Evolutionary conservation across 2,797 vertebrate species (phyloP).

Genomic region (Anas georgica): DNA sequence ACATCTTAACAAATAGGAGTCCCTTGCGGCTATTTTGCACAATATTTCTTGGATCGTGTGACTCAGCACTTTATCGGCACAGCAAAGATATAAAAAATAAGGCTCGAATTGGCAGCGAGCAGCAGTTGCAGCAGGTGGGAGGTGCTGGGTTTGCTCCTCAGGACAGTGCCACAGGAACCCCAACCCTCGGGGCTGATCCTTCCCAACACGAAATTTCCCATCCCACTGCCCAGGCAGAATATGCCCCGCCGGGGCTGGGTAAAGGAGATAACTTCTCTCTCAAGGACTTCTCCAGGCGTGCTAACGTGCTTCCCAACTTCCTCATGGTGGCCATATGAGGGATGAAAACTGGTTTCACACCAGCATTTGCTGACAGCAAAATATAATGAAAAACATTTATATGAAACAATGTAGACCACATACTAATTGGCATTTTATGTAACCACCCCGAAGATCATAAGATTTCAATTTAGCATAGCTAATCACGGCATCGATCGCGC

Average conservation of each 20-base stretch:
- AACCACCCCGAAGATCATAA: conserved; percentile 4
- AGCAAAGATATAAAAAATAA: background rate
- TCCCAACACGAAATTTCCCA: background rate
- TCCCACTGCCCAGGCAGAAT: background rate
- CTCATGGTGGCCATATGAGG: conserved; percentile 46
- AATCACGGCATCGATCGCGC: background rate
- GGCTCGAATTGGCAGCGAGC: background rate
- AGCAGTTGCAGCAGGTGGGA: background rate
- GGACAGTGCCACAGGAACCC: background rate
- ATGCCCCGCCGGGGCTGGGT: background rate
- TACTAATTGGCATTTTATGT: conserved; percentile 51
- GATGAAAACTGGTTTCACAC: conserved; percentile 54
- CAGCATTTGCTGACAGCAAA: conserved; percentile 61
- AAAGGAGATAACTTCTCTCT: background rate
- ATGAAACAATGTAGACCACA: conserved; percentile 18
- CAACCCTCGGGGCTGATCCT: background rate
- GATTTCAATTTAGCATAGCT: conserved; percentile 45
- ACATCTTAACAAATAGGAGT: conserved; percentile 31
- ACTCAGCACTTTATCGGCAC: conserved; percentile 47
- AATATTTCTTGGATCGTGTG: conserved; percentile 48
- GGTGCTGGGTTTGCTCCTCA: background rate
- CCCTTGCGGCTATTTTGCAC: conserved; percentile 25
- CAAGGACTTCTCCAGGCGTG: background rate
- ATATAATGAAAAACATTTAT: conserved; percentile 56
- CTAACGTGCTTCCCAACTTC: background rate